Evolutionary conservation across 2,113 vertebrate species (phyloP).

Genomic region (Sceloporus tristichus): DNA sequence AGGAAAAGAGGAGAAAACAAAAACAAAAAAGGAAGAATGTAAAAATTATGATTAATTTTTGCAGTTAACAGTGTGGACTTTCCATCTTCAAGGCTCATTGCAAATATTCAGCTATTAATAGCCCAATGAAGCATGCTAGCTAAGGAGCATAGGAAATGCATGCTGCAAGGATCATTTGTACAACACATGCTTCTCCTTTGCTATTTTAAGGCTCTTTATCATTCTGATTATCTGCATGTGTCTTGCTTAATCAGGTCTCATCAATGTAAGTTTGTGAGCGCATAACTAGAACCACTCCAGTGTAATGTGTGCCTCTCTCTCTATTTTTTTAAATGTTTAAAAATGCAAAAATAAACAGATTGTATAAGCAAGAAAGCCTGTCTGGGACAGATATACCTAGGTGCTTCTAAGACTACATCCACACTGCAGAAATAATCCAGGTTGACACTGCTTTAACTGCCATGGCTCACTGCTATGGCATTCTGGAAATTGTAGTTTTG

Average conservation of each 20-base stretch:
- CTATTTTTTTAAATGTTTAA: conserved; percentile 18
- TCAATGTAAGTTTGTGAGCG: conserved; percentile 45
- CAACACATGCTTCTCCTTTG: conserved; percentile 48
- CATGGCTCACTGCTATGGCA: too few relatives aligned
- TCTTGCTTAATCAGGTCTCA: conserved; percentile 66
- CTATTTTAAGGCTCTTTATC: conserved; percentile 63
- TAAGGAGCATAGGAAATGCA: conserved; percentile 56
- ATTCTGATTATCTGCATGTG: conserved; percentile 55
- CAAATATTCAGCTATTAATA: conserved; percentile 38
- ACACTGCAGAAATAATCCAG: too few relatives aligned
- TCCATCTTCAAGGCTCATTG: conserved; percentile 37
- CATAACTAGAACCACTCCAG: conserved; percentile 42
- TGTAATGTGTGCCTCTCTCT: conserved; percentile 12
- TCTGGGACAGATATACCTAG: background rate
- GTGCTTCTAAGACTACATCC: too few relatives aligned
- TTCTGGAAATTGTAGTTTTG: too few relatives aligned
- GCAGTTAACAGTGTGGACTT: conserved; percentile 30
- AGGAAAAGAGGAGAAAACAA: conserved; percentile 1
- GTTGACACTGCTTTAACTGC: too few relatives aligned
- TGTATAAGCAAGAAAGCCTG: background rate
- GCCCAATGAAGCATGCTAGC: background rate
- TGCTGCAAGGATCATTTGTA: conserved; percentile 50
- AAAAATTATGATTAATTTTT: conserved; percentile 22
- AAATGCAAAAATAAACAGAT: conserved; percentile 10
- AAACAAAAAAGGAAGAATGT: conserved; percentile 9